Conservation (phyloP, 2,113 vertebrate species). For the Odontophorus gujanensis region DNA sequence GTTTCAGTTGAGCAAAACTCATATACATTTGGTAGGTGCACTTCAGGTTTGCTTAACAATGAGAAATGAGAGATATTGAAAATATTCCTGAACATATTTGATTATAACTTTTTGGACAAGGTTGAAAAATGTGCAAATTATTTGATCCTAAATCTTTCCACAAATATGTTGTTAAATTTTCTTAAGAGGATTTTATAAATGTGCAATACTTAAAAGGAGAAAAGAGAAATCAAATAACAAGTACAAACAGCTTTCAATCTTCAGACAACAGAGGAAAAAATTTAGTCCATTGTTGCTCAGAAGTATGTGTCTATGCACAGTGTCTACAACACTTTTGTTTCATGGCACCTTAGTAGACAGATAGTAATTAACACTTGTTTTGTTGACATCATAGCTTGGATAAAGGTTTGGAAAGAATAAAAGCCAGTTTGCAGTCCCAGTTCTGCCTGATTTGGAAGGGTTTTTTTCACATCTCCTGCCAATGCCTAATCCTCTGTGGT, state of each 20-base stretch:
- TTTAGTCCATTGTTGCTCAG: neutral
- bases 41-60: neutral
- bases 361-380: neutral
- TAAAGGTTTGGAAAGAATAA: neutral
- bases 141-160: neutral
- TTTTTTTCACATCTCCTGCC: neutral
- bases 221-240: neutral
- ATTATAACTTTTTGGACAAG: neutral
- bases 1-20: neutral
- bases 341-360: neutral
- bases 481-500: neutral
- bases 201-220: neutral
- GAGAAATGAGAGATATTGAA: neutral
- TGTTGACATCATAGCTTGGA: neutral
- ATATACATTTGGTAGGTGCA: neutral
- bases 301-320: neutral
- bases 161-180: neutral
- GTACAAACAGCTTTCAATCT: neutral
- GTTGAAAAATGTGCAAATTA: neutral
- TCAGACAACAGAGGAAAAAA: neutral
- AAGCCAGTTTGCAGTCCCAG: neutral
- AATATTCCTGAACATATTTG: neutral
- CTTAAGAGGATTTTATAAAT: neutral
- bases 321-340: neutral
- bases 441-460: neutral